Evolutionary conservation across 2,113 vertebrate species (phyloP).

Genomic region (Sylvia atricapilla): DNA sequence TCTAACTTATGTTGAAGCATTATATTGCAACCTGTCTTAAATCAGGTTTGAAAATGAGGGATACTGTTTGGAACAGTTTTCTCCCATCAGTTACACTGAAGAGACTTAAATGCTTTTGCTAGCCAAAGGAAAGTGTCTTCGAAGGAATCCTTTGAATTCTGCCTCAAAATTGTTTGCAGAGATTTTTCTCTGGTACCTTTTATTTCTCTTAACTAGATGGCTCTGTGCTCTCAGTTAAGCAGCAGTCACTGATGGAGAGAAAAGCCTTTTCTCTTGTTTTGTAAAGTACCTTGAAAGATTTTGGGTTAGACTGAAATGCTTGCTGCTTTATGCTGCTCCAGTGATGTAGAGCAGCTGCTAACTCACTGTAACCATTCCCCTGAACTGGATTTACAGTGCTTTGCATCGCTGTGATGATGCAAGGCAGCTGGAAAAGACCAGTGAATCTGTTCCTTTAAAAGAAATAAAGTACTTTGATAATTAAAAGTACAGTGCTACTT

Average conservation of each 20-base stretch:
- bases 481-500: slow-evolving; percentile 30
- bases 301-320: not conserved
- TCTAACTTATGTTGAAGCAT: not conserved
- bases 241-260: not conserved
- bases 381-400: not conserved
- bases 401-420: not conserved
- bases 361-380: not conserved
- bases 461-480: slow-evolving; percentile 26
- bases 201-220: not conserved
- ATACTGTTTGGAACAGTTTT: not conserved
- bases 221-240: not conserved
- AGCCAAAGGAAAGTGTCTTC: not conserved
- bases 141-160: not conserved
- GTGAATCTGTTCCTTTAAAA: not conserved
- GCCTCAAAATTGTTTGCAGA: not conserved
- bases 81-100: not conserved
- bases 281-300: not conserved
- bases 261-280: not conserved
- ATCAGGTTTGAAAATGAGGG: not conserved
- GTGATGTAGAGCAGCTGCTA: slow-evolving; percentile 35
- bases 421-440: slow-evolving; percentile 23
- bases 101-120: not conserved
- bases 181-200: not conserved
- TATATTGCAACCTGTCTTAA: not conserved
- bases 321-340: not conserved